Evolutionary conservation across 2,888 invertebrate genomes (phyloP).

Genomic region (Lamellibrachia satsuma): DNA sequence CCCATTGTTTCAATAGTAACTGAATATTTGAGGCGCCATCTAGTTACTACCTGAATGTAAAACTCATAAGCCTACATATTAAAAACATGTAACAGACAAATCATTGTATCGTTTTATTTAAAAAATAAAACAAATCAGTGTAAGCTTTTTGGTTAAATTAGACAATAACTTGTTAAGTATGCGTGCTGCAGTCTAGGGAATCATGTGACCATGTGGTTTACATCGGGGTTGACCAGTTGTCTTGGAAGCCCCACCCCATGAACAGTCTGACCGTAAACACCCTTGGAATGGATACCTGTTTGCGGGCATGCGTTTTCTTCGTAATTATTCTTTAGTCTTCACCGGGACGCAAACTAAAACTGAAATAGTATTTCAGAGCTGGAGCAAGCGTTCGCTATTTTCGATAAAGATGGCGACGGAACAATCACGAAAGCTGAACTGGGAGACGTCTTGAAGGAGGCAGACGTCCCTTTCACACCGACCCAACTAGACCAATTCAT

Average conservation of each 20-base stretch:
- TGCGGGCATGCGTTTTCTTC: not conserved
- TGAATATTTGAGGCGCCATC: not conserved
- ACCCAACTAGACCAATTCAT: constrained; percentile 24
- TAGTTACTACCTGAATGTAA: not conserved
- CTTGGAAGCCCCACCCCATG: not conserved
- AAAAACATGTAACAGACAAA: not conserved
- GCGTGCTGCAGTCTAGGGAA: not conserved
- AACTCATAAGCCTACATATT: not conserved
- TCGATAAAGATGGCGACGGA: constrained; percentile 24
- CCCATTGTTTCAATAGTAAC: not conserved
- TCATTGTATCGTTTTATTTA: not conserved
- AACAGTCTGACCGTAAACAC: not conserved
- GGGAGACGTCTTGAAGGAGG: constrained; percentile 23
- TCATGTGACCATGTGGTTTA: not conserved
- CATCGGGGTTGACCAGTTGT: not conserved
- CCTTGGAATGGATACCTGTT: not conserved
- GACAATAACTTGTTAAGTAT: not conserved
- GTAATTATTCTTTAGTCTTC: not conserved
- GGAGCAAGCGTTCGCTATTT: constrained; percentile 22
- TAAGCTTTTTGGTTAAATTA: not conserved
- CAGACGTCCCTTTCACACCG: constrained; percentile 23
- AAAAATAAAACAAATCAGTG: not conserved
- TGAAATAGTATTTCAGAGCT: not conserved
- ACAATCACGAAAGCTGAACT: constrained; percentile 14
- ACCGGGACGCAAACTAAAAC: not conserved